phyloP scores from a whole-genome alignment of 2,113 vertebrate genomes.

The Meriones unguiculatus region DNA sequence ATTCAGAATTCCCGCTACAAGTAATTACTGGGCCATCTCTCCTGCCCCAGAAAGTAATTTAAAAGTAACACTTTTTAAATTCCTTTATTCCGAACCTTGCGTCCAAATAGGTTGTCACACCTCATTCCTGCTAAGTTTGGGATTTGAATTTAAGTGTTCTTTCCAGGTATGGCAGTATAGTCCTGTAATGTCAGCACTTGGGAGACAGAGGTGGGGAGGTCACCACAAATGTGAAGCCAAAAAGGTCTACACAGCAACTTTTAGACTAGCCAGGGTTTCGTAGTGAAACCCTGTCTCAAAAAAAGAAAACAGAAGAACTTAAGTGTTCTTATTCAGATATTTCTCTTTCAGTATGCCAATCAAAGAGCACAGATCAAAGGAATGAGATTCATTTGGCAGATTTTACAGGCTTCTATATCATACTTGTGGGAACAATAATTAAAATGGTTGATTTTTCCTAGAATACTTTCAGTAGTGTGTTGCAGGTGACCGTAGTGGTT shows the following conservation, averaged over 20 bases:
- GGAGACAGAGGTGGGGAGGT: neutral
- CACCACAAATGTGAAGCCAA: neutral
- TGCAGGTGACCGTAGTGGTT: neutral
- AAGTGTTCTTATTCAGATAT: constrained; percentile 20
- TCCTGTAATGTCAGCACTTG: neutral
- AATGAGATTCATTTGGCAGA: constrained; percentile 1
- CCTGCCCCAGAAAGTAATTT: neutral
- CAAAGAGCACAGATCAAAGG: neutral
- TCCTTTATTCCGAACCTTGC: neutral
- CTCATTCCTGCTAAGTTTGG: neutral
- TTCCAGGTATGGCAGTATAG: no score
- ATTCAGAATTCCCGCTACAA: no score
- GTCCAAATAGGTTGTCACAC: neutral
- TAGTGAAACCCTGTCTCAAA: neutral
- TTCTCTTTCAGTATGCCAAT: constrained; percentile 27
- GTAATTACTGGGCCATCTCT: neutral
- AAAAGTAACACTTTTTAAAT: neutral
- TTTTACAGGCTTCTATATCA: constrained; percentile 10
- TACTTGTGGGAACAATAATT: neutral
- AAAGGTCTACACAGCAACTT: neutral
- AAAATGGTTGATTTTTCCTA: neutral
- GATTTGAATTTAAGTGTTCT: neutral
- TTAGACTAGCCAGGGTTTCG: neutral
- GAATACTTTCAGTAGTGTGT: neutral
- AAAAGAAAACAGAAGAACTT: neutral